Evolutionary conservation across 2,888 invertebrate genomes (phyloP).

Genomic region (Drosophila stalkeri): DNA sequence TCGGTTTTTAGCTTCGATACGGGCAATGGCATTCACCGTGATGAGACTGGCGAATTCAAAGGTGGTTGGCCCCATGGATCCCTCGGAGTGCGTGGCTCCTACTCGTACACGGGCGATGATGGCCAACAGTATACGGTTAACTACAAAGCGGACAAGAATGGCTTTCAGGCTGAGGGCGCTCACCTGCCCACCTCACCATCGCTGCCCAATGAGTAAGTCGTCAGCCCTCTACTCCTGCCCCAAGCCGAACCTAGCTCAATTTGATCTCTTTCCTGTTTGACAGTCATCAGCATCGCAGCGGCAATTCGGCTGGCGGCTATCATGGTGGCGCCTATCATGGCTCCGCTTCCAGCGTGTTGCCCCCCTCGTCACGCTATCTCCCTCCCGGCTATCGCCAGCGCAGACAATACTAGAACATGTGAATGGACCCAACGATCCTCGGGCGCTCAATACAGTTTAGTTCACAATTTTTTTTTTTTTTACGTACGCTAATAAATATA

Average conservation of each 20-base stretch:
- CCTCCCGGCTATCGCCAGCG: conserved; percentile 78
- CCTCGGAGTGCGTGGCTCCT: conserved; percentile 88
- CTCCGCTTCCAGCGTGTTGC: conserved; percentile 53
- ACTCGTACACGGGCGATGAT: conserved; percentile 88
- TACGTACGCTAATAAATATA: conserved; percentile 12
- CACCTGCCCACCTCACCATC: conserved; percentile 92
- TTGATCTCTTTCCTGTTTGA: neutral
- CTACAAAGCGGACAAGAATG: conserved; percentile 91
- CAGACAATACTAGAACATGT: conserved; percentile 55
- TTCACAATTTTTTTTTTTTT: conserved; percentile 18
- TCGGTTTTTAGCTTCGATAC: conserved; percentile 87
- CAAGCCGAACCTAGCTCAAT: neutral
- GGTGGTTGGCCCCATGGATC: conserved; percentile 87
- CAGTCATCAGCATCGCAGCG: conserved; percentile 60
- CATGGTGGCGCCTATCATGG: conserved; percentile 55
- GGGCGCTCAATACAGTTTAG: neutral
- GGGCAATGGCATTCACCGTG: conserved; percentile 88
- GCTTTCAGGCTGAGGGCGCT: conserved; percentile 91
- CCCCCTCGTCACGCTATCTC: conserved; percentile 77
- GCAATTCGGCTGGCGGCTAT: conserved; percentile 39
- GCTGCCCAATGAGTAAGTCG: conserved; percentile 86
- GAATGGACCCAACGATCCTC: neutral
- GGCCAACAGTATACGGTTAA: conserved; percentile 88
- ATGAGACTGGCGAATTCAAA: conserved; percentile 87
- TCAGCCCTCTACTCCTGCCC: neutral